These are phyloP conservation scores for Mesembrinibis cayennensis DNA, from an alignment of 2,113 vertebrate species.

Conservation along the genomic window DNA sequence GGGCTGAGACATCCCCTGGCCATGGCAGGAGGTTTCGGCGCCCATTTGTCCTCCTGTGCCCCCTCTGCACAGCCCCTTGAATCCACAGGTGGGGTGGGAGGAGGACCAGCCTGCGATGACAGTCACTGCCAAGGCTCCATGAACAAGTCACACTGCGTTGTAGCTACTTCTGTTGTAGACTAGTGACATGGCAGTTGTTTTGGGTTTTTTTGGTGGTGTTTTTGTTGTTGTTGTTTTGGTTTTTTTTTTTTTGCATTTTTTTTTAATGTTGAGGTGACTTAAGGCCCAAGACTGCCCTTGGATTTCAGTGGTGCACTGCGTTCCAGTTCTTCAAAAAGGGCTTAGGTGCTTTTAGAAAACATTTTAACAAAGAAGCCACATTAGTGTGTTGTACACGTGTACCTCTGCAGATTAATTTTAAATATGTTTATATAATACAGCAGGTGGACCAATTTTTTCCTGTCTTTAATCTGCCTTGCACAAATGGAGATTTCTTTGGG, in stretches of 20 bases:
- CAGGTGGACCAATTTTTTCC: not conserved
- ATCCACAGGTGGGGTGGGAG: not conserved
- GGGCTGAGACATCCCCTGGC: not conserved
- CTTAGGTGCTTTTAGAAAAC: not conserved
- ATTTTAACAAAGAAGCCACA: not conserved
- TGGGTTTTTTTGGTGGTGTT: accelerated
- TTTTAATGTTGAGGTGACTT: not conserved
- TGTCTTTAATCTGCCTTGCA: not conserved
- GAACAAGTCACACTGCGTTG: not conserved
- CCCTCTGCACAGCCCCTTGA: not conserved
- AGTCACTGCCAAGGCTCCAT: accelerated
- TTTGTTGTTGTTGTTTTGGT: too few species aligned
- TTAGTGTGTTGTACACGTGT: not conserved
- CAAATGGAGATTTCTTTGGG: not conserved
- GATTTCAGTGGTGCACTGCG: not conserved
- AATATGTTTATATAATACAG: not conserved
- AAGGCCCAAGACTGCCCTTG: not conserved
- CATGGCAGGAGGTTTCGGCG: not conserved
- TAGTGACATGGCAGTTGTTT: accelerated
- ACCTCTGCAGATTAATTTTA: not conserved
- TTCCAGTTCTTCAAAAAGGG: not conserved
- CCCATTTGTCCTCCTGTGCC: not conserved
- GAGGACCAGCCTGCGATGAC: not conserved
- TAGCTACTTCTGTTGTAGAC: not conserved
- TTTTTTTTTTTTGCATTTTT: too few species aligned